These are phyloP conservation scores for Lepidurus couesii DNA, from an alignment of 1,140 invertebrate genomes.

Conservation along the genomic window DNA sequence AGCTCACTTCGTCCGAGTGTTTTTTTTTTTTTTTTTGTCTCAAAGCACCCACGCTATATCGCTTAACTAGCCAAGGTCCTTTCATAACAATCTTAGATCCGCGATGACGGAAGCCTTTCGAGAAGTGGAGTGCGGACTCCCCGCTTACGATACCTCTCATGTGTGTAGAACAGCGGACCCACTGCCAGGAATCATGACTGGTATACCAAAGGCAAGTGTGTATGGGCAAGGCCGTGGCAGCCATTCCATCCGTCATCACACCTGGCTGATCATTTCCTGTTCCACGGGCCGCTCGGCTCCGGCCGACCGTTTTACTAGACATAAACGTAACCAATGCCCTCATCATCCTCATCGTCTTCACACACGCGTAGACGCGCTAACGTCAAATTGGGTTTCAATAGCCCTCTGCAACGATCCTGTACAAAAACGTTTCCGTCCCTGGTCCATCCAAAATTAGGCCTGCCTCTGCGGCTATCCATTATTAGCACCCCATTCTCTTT, in stretches of 20 bases:
- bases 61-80: too few species aligned
- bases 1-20: too few species aligned
- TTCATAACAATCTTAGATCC: too few species aligned
- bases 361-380: not conserved
- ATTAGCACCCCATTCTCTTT: too few species aligned
- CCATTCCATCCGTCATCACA: constrained; percentile 4
- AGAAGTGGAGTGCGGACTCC: too few species aligned
- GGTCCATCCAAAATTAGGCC: too few species aligned
- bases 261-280: constrained; percentile 6
- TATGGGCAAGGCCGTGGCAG: not conserved
- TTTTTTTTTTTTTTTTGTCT: too few species aligned
- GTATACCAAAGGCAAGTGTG: not conserved
- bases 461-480: too few species aligned
- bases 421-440: not conserved
- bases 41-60: too few species aligned
- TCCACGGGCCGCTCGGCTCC: not conserved
- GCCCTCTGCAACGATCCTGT: not conserved
- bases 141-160: too few species aligned
- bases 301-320: not conserved
- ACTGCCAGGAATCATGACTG: not conserved
- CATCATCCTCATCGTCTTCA: not conserved
- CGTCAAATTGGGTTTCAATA: not conserved
- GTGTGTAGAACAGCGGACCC: too few species aligned
- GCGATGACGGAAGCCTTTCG: too few species aligned
- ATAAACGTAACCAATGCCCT: not conserved